A percentile compares a stretch with the other conserved stretches of the same genome.
phyloP scores from a whole-genome alignment of 1,140 invertebrate species.

The Zaprionus inermis region DNA sequence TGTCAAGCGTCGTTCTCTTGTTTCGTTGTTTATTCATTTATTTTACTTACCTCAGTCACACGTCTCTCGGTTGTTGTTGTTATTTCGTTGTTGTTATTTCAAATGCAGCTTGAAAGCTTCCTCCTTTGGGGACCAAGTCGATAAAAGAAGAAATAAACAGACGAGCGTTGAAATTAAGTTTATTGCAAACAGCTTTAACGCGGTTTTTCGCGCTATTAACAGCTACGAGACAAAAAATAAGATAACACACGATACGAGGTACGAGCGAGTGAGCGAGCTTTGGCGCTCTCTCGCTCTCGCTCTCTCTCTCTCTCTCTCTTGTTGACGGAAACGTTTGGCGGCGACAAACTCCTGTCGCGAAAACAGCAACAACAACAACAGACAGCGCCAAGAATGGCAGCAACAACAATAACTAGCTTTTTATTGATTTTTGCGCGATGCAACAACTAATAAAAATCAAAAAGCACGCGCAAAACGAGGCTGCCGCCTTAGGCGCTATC shows the following conservation, averaged over 20 bases:
- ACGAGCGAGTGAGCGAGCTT: slow-evolving; percentile 24
- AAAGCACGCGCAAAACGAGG: slow-evolving; percentile 33
- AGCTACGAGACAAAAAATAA: slow-evolving; percentile 8
- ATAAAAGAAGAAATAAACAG: slow-evolving; percentile 38
- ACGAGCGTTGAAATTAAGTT: slow-evolving; percentile 27
- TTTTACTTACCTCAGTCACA: slow-evolving; percentile 36
- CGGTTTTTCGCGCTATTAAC: slow-evolving; percentile 20
- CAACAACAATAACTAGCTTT: slow-evolving; percentile 55
- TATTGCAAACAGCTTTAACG: slow-evolving; percentile 27
- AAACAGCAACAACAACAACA: slow-evolving; percentile 37
- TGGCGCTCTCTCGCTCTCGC: not conserved
- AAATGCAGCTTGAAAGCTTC: slow-evolving; percentile 46
- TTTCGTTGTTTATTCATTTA: slow-evolving; percentile 14
- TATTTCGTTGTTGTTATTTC: slow-evolving; percentile 30
- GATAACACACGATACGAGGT: slow-evolving; percentile 18
- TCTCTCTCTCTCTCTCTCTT: slow-evolving; percentile 26
- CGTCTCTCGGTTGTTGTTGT: slow-evolving; percentile 14
- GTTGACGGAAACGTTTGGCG: slow-evolving; percentile 66
- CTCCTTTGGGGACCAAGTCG: slow-evolving; percentile 20
- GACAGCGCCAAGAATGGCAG: slow-evolving; percentile 24
- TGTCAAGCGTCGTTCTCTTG: slow-evolving; percentile 35
- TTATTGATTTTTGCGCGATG: slow-evolving; percentile 74
- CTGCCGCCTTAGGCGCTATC: slow-evolving; percentile 25
- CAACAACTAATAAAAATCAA: slow-evolving; percentile 50
- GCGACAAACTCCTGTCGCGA: slow-evolving; percentile 48